phyloP scores from a whole-genome alignment of 2,888 invertebrate genomes.

The Apodemia hepburni region DNA sequence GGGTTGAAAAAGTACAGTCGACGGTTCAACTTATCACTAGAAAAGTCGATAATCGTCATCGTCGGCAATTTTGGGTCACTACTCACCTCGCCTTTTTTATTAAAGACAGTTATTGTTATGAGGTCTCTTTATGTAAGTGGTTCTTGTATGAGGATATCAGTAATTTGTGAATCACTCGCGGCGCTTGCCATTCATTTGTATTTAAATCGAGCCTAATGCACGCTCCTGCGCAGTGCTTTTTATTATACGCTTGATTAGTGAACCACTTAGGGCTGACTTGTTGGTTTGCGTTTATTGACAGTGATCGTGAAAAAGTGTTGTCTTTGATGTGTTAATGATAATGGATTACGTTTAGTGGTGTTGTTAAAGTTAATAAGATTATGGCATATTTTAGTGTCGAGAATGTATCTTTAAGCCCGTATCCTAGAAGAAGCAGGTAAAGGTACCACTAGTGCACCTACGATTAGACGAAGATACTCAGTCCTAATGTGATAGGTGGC shows the following conservation, averaged over 20 bases:
- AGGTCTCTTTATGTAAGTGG: background rate
- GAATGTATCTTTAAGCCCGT: no score
- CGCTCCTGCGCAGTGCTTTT: slow-evolving; percentile 42
- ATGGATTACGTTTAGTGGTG: background rate
- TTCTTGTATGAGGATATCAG: slow-evolving; percentile 5
- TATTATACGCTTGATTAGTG: slow-evolving; percentile 44
- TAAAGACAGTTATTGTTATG: background rate
- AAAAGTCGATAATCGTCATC: no score
- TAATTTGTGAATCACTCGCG: slow-evolving; percentile 23
- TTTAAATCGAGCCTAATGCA: slow-evolving; percentile 49
- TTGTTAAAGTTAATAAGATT: no score
- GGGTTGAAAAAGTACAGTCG: no score
- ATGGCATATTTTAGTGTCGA: background rate
- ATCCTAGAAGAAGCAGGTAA: no score
- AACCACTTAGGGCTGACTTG: slow-evolving; percentile 40
- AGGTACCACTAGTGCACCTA: no score
- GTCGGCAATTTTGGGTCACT: no score
- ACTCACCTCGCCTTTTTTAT: no score
- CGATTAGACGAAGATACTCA: no score
- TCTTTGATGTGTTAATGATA: background rate
- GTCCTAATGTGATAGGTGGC: no score
- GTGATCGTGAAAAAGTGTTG: background rate
- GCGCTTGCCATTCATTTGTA: slow-evolving; percentile 20
- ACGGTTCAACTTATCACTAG: no score
- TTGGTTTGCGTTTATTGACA: background rate